Evolutionary conservation across 2,113 vertebrate genomes (phyloP).

Genomic region (Melanostigma gelatinosum): DNA sequence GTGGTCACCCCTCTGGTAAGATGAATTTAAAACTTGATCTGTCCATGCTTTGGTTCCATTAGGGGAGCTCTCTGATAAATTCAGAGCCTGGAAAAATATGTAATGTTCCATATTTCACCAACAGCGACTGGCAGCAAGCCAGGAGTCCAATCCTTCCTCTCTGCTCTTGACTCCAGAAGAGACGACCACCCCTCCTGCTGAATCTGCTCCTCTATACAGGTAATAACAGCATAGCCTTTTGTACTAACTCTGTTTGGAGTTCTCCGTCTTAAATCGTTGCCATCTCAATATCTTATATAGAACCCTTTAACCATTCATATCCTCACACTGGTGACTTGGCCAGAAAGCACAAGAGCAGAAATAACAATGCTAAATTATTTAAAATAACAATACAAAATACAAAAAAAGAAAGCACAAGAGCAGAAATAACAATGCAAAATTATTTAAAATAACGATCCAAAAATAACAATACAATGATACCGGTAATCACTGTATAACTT

Average conservation of each 20-base stretch:
- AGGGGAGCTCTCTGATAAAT: neutral
- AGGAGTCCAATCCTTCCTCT: slow-evolving; percentile 52
- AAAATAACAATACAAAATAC: neutral
- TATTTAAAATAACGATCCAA: too few relatives aligned
- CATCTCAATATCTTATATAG: neutral
- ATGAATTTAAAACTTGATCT: neutral
- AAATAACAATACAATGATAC: neutral
- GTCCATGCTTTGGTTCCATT: neutral
- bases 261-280: neutral
- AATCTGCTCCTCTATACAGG: slow-evolving; percentile 81
- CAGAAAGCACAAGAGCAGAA: neutral
- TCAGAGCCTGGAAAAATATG: neutral
- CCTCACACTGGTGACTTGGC: neutral
- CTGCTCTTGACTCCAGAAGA: slow-evolving; percentile 53
- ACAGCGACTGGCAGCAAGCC: slow-evolving; percentile 67
- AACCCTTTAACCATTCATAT: neutral
- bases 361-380: neutral
- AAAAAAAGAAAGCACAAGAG: neutral
- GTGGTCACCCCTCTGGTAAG: slow-evolving; percentile 83
- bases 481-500: neutral
- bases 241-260: neutral
- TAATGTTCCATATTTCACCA: neutral
- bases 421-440: neutral
- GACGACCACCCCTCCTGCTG: slow-evolving; percentile 27
- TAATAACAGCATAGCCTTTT: slow-evolving; percentile 10